Evolutionary conservation across 2,888 invertebrate genomes (phyloP).

Genomic region (Brenthis hecate): DNA sequence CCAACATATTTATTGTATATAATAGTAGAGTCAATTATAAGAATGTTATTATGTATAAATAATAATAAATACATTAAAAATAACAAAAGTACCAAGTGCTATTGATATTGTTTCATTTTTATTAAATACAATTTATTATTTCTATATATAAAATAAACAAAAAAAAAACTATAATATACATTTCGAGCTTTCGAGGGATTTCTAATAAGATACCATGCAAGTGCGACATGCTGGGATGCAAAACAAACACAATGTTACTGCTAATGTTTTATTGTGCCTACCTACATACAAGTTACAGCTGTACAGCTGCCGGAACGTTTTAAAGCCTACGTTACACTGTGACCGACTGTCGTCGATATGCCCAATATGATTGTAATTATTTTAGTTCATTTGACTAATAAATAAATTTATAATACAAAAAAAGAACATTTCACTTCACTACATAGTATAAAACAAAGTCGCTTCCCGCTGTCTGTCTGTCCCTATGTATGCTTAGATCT

Average conservation of each 20-base stretch:
- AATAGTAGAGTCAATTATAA: no score
- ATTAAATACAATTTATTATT: neutral
- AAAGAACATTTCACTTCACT: no score
- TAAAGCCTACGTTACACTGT: constrained; percentile 38
- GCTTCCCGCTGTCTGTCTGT: no score
- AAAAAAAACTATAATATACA: neutral
- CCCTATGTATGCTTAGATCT: no score
- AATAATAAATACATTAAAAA: no score
- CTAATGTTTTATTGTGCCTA: constrained; percentile 60
- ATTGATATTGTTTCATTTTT: neutral
- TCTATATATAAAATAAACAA: neutral
- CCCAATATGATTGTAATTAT: neutral
- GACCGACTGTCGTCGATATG: neutral
- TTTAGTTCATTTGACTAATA: no score
- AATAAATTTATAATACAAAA: no score
- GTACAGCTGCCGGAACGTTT: constrained; percentile 32
- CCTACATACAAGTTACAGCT: constrained; percentile 39
- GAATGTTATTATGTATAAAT: no score
- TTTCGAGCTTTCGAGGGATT: neutral
- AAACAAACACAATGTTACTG: constrained; percentile 65
- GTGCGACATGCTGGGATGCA: constrained; percentile 56
- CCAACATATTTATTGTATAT: no score
- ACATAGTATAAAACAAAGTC: no score
- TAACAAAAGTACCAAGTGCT: no score
- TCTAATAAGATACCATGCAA: constrained; percentile 21